Evolutionary conservation across 92 coral and sea anemone genomes (phyloP).

Genomic region (Porites rus): DNA sequence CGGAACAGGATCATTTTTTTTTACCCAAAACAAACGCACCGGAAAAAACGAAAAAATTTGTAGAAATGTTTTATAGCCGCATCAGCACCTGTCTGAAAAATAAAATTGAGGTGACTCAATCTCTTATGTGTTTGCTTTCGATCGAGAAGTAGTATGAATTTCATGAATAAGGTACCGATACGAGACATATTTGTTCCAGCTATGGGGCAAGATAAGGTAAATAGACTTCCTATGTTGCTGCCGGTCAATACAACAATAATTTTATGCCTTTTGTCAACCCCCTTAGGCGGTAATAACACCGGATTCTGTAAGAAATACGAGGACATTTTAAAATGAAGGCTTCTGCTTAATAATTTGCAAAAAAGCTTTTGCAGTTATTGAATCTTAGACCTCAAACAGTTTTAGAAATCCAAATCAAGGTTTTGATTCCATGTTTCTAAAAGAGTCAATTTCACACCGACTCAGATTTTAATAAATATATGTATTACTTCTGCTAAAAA

Average conservation of each 20-base stretch:
- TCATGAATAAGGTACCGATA: not conserved
- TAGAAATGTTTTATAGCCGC: no score
- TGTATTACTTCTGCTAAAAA: not conserved
- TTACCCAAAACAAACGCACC: no score
- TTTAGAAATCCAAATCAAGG: no score
- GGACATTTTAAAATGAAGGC: not conserved
- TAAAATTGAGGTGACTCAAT: no score
- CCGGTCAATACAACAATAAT: conserved; percentile 17
- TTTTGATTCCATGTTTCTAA: no score
- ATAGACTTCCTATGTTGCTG: not conserved
- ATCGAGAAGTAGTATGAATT: no score
- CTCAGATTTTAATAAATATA: not conserved
- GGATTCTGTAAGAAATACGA: not conserved
- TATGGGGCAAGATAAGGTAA: not conserved
- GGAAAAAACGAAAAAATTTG: no score
- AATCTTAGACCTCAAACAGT: no score
- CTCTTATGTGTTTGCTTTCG: no score
- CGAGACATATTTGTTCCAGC: not conserved
- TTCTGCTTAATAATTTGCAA: not conserved
- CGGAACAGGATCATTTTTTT: no score
- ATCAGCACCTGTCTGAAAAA: no score
- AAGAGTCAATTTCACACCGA: not conserved
- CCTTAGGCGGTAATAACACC: conserved; percentile 1
- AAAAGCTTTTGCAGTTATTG: not conserved
- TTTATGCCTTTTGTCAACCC: not conserved